Base-by-base conservation (phyloP, 1,140 invertebrate genomes). In the Globodera rostochiensis region DNA sequence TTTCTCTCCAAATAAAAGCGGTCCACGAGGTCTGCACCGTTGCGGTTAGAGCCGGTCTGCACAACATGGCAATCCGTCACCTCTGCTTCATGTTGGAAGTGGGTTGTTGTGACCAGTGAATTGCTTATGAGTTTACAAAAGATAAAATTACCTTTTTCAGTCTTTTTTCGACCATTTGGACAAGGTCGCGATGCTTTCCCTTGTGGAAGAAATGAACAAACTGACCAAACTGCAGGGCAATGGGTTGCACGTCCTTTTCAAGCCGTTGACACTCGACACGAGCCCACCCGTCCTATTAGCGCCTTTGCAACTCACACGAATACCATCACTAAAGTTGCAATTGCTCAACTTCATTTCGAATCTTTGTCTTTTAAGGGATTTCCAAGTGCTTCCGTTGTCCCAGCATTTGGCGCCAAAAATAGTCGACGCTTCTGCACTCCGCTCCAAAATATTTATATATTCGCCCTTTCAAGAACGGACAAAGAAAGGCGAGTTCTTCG, bases 1-100 rank as follows among this genome's bases (percentile, higher is more conserved):
- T 82, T 84, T 4, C 77, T 46, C 64, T 90, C 36, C 88, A 89
- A 83, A 82, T 89, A 4, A 88, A 88, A 81, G 88, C 88, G 6
- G 76, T 89, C 7, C 87, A 89, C 74, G 88, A 89, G 73, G 88
- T 89, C 9, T 89, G 80, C 80, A 90, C 88, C 69, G 84, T 85
- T 25, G 88, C 88, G 4, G 77, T 82, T 13, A 80, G 88, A 45
- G 88, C 88, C 3, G 82, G 82, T 6, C 79, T 84, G 45, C 66
- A 53, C 36, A 87, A 90, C 67, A 88, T 84, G n/a, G 88, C 88
- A 1, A 88, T 89, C 73, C 73, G 88, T 36, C 88, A 89, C 80
- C 64, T 89, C 25, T 89, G 88, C 71, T 89, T 86, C 74, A 83
- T 89, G 21, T 69, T 89, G 45, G 85, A 88, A 74, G 87, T 88